Conservation (phyloP, 1,140 invertebrate genomes). For the Pseudomyrmex concolor region DNA sequence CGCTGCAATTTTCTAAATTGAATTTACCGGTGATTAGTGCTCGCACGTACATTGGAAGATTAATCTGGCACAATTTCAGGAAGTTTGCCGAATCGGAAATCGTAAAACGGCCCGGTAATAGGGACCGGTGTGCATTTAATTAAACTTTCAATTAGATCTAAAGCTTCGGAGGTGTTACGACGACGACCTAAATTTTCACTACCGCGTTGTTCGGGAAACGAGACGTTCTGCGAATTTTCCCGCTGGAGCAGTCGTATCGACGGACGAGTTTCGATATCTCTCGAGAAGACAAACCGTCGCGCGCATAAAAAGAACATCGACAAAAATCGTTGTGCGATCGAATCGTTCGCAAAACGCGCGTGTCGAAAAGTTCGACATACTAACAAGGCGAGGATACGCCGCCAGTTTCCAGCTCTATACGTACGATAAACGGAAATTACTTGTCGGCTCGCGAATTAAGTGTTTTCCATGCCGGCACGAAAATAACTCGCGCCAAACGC, state of each 20-base stretch:
- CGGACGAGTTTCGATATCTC: neutral
- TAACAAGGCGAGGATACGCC: conserved; percentile 75
- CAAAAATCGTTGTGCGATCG: conserved; percentile 5
- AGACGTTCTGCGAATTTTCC: conserved; percentile 39
- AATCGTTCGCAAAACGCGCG: neutral
- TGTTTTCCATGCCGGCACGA: conserved; percentile 74
- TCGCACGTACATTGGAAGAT: conserved; percentile 43
- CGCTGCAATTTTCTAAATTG: conserved; percentile 54
- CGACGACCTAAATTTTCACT: conserved; percentile 33
- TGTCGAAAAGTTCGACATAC: conserved; percentile 59
- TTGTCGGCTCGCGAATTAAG: conserved; percentile 77
- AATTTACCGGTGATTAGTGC: conserved; percentile 59
- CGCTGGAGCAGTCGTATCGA: neutral
- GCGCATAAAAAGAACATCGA: neutral
- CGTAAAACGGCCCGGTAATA: conserved; percentile 51
- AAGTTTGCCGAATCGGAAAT: conserved; percentile 52
- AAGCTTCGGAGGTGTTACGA: conserved; percentile 34
- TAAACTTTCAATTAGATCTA: conserved; percentile 66
- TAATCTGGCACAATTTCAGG: conserved; percentile 59
- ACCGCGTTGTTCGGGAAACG: conserved; percentile 4
- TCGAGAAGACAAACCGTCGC: neutral
- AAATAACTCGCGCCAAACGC: conserved; percentile 69
- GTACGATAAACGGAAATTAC: conserved; percentile 80
- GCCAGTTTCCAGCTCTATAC: conserved; percentile 55
- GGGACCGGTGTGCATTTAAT: conserved; percentile 60